Evolutionary conservation across 2,888 invertebrate genomes (phyloP), one percentile per base, ranked within the genome.

Genomic region (Cephalotes varians): DNA sequence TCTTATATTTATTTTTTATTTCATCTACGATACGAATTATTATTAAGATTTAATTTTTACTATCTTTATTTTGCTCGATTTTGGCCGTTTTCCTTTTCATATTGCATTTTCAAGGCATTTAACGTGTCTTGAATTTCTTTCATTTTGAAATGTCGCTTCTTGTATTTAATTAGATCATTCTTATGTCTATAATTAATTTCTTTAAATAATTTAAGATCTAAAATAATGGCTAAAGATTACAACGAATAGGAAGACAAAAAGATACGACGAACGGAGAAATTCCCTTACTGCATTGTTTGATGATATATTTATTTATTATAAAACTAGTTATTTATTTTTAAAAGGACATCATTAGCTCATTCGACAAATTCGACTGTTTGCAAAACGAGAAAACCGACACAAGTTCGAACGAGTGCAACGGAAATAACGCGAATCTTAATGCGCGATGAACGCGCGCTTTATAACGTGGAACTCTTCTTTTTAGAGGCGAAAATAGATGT

Each of bases 401-500:
- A 69, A 69, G 54, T 77, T 77, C 10, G 7, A 40, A 77, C n/a
- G 28, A 15, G 18, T 40, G 28, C 37, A 37, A 51, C 51, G 40
- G 31, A 28, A 47, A 28, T 65, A 51, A 65, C 37, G 49, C 44
- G 60, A 62, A 25, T 49, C 54, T 71, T 54, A 1, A 51, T 69
- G 34, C 28, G 15, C 47, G 62, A 49, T 15, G 44, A 34, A 56
- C 4, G 4, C 18, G 34, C 47, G 44, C 31, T 18, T 31, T 12
- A 37, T 31, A 44, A 67, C 21, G 25, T 51, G 9, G 25, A 77
- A n/a, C 18, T 77, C 31, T 31, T 54, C 56, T 69, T 67, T 77
- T 71, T 44, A 34, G 44, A 34, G 4, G 71, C 71, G 44, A 71
- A 77, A 77, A 69, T 77, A 71, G 77, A 77, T 58, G 56, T 56